A percentile compares a stretch with the other conserved stretches of the same genome.
Evolutionary conservation across 2,113 vertebrate genomes (phyloP).

Genomic region (Albula glossodonta): DNA sequence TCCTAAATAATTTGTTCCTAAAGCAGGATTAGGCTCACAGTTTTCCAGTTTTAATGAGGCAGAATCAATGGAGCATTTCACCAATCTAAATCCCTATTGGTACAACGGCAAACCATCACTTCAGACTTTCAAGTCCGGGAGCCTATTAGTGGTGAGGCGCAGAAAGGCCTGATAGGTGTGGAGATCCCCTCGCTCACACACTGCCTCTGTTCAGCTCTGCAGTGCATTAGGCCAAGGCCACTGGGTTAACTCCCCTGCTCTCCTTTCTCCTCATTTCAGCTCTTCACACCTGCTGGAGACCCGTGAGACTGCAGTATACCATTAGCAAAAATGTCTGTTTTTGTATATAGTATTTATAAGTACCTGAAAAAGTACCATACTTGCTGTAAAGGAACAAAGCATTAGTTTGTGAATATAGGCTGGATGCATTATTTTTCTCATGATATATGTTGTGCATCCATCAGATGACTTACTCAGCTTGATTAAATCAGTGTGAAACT

Average conservation of each 20-base stretch:
- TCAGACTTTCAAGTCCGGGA: slow-evolving; percentile 43
- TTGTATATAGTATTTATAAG: too few relatives aligned
- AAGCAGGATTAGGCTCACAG: slow-evolving; percentile 49
- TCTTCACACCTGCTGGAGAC: background rate
- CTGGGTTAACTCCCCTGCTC: background rate
- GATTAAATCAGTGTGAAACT: too few relatives aligned
- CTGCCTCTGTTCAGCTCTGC: background rate
- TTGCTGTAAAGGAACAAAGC: too few relatives aligned
- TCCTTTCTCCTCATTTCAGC: background rate
- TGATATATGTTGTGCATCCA: too few relatives aligned
- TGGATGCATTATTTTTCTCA: too few relatives aligned
- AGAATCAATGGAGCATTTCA: slow-evolving; percentile 49
- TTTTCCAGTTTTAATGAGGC: slow-evolving; percentile 54
- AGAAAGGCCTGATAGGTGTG: too few relatives aligned
- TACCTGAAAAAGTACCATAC: too few relatives aligned
- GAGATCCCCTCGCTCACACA: background rate
- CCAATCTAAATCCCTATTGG: slow-evolving; percentile 48
- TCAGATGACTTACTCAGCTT: too few relatives aligned
- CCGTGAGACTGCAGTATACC: too few relatives aligned
- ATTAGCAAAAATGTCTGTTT: too few relatives aligned
- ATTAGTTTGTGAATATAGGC: too few relatives aligned
- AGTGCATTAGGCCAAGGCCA: background rate
- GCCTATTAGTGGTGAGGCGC: slow-evolving; percentile 38
- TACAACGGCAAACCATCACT: slow-evolving; percentile 38
- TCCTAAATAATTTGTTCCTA: slow-evolving; percentile 52